Percentiles rank a stretch among this genome's conserved stretches.
phyloP scores from a whole-genome alignment of 2,113 vertebrate genomes.

The Lepus timidus region DNA sequence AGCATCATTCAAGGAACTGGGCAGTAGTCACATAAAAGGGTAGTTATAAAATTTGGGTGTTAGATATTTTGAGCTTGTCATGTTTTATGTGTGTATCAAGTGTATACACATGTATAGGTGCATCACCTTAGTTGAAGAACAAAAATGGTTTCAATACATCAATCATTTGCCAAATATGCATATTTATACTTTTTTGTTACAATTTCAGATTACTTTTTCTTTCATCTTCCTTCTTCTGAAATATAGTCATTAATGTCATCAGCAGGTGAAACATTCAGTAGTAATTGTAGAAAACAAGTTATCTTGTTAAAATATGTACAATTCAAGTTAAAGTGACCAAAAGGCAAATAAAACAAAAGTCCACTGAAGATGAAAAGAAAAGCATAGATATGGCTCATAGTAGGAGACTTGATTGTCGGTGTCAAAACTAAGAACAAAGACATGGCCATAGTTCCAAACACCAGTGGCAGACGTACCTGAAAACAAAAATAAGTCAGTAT shows the following conservation, averaged over 20 bases:
- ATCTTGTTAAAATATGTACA: constrained; percentile 85
- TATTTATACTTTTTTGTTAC: no score
- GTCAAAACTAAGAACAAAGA: constrained; percentile 84
- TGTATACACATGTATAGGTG: no score
- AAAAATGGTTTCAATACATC: no score
- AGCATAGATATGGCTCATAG: constrained; percentile 83
- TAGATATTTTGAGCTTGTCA: no score
- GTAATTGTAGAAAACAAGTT: constrained; percentile 87
- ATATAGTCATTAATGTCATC: constrained; percentile 73
- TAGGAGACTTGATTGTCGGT: constrained; percentile 85
- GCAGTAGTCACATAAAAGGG: no score
- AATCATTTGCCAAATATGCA: no score
- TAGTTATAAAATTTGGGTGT: no score
- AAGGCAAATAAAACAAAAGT: constrained; percentile 84
- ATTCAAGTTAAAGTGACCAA: constrained; percentile 84
- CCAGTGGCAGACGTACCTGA: constrained; percentile 85
- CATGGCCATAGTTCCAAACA: constrained; percentile 83
- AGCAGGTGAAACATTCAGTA: constrained; percentile 84
- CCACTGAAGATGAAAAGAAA: constrained; percentile 86
- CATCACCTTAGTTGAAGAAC: no score
- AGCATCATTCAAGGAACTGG: no score
- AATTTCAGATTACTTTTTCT: no score
- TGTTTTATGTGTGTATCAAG: no score
- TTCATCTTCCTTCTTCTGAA: not conserved
- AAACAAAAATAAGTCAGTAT: constrained; percentile 10